Evolutionary conservation across 2,888 invertebrate genomes (phyloP).

Genomic region (Dolichomitus sp.): DNA sequence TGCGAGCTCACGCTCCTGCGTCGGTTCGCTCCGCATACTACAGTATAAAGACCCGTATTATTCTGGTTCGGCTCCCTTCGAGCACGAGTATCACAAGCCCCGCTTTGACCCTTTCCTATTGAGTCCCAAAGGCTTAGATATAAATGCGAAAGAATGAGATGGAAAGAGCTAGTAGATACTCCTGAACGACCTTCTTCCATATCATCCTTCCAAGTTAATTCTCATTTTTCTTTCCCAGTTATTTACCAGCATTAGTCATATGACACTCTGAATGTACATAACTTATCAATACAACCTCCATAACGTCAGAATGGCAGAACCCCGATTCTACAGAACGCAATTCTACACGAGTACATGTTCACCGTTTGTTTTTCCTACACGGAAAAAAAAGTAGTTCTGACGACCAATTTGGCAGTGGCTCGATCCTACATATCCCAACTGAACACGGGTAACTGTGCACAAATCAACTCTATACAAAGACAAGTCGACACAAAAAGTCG

Average conservation of each 20-base stretch:
- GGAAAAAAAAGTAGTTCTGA: no score
- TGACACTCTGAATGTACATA: slow-evolving; percentile 9
- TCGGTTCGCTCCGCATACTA: slow-evolving; percentile 30
- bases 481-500: no score
- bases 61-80: slow-evolving; percentile 20
- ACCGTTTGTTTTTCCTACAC: no score
- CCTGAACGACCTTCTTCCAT: not conserved
- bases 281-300: not conserved
- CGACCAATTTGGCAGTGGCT: no score
- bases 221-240: slow-evolving; percentile 42
- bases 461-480: no score
- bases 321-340: no score
- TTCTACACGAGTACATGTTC: no score
- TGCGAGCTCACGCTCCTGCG: slow-evolving; percentile 45
- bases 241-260: slow-evolving; percentile 62
- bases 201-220: slow-evolving; percentile 19
- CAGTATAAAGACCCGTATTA: slow-evolving; percentile 55
- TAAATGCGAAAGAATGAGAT: slow-evolving; percentile 4
- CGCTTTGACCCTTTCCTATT: slow-evolving; percentile 16
- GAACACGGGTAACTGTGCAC: no score
- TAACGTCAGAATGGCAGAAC: no score
- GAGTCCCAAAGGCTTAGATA: not conserved
- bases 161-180: not conserved
- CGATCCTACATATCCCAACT: no score
- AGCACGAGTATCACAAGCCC: slow-evolving; percentile 12